These are phyloP conservation scores for Pelagia noctiluca DNA, from an alignment of 30 jellyfish, hydroid and myxozoan species.

Conservation along the genomic window DNA sequence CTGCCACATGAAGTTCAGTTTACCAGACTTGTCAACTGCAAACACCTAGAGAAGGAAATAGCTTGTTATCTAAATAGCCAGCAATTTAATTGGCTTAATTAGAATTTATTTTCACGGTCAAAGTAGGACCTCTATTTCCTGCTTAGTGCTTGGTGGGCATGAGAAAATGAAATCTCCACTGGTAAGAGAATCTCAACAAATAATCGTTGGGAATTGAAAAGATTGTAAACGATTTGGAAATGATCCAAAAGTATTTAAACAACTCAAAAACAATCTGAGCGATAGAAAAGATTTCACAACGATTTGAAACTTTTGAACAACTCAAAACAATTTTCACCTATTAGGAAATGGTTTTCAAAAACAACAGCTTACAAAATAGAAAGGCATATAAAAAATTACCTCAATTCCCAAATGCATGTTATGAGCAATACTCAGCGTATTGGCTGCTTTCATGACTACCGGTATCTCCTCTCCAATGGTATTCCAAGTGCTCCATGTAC, in stretches of 20 bases:
- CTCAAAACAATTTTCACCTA: neutral
- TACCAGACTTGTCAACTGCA: slow-evolving; percentile 70
- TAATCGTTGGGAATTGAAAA: too few species aligned
- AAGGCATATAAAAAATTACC: slow-evolving; percentile 52
- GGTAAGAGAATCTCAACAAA: too few species aligned
- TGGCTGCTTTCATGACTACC: slow-evolving; percentile 38
- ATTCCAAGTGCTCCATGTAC: slow-evolving; percentile 99
- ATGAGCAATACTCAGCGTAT: slow-evolving; percentile 80
- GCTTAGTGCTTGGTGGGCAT: too few species aligned
- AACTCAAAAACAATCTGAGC: too few species aligned
- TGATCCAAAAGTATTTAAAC: too few species aligned
- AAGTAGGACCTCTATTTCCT: too few species aligned
- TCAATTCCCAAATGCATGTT: slow-evolving; percentile 96
- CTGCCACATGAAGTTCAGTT: slow-evolving; percentile 90
- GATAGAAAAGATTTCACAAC: too few species aligned
- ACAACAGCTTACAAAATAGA: neutral
- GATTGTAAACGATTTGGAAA: too few species aligned
- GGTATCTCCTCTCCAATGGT: slow-evolving; percentile 77
- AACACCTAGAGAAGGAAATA: slow-evolving; percentile 67
- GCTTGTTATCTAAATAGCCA: too few species aligned
- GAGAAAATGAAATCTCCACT: too few species aligned
- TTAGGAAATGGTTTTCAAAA: neutral
- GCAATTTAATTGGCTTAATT: neutral
- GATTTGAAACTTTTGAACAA: too few species aligned
- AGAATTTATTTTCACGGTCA: too few species aligned